Base-by-base conservation (phyloP, 2,888 invertebrate species). In the Trichopria drosophilae region DNA sequence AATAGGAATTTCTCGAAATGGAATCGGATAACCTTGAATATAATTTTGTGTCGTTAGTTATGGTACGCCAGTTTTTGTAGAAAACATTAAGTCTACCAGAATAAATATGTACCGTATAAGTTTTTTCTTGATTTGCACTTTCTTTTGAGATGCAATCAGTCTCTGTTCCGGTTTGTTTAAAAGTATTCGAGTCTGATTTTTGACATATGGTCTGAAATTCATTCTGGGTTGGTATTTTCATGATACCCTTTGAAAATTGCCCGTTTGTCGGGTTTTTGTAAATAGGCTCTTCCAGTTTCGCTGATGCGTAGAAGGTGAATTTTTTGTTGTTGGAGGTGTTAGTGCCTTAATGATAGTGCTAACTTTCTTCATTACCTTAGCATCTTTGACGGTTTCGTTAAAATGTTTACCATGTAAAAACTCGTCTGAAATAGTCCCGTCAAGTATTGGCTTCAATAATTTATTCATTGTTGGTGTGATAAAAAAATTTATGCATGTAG, bases 391-490 rank as follows among this genome's bases (percentile, higher is more conserved):
- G 4, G 19, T 18, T 3, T 32, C 13, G 3, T 19, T 19, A 19
- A 32, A 32, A 10, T 32, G 15, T 32, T 5, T 13, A 13, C 15
- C 10, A 13, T n/a, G n/a, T n/a, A n/a, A n/a, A n/a, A n/a, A n/a
- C n/a, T 32, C 32, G 32, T 32, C 32, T 3, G 32, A n/a, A 6
- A 32, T 10, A 5, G 15, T 32, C 5, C 6, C 3, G 4, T 32
- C 15, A 9, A 32, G 19, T 10, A n/a, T 32, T n/a, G 6, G 32
- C 19, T 32, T 13, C 15, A 32, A 19, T 32, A 19, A 32, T n/a
- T 32, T 32, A 32, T 13, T 3, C n/a, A 32, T 9, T 10, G 7
- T 32, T 32, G 32, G 32, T 4, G 32, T 32, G 32, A 32, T 32
- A 12, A 32, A 32, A 3, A 19, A 32, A 6, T 32, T 32, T 32